A percentile compares a stretch with the other conserved stretches of the same genome.
Evolutionary conservation across 2,888 invertebrate genomes (phyloP).

Genomic region (Megamerina dolium): DNA sequence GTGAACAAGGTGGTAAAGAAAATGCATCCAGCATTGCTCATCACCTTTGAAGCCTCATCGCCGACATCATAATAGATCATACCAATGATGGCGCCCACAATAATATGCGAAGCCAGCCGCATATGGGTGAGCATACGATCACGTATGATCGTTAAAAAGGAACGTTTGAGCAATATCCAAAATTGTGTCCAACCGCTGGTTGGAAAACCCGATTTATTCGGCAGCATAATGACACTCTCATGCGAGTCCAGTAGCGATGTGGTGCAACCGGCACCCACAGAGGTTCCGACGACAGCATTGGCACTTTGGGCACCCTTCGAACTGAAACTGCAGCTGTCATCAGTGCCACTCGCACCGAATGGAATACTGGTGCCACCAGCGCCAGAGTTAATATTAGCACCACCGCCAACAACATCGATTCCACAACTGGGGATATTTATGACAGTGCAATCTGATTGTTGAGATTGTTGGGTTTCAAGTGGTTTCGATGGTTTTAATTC

Average conservation of each 20-base stretch:
- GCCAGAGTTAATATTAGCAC: constrained; percentile 1
- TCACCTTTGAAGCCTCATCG: constrained; percentile 86
- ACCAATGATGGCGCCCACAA: constrained; percentile 87
- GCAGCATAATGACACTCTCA: constrained; percentile 63
- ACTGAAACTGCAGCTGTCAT: constrained; percentile 37
- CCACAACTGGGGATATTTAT: constrained; percentile 29
- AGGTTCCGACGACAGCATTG: constrained; percentile 32
- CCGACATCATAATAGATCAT: constrained; percentile 91
- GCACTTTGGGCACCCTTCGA: constrained; percentile 46
- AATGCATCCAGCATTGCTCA: constrained; percentile 91
- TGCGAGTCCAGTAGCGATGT: constrained; percentile 66
- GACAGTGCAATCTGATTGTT: constrained; percentile 44
- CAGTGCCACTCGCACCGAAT: constrained; percentile 20
- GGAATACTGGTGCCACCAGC: constrained; percentile 8
- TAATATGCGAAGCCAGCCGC: constrained; percentile 65
- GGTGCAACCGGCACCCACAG: constrained; percentile 56
- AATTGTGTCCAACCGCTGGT: constrained; percentile 79
- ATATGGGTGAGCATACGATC: constrained; percentile 87
- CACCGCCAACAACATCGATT: too few species aligned
- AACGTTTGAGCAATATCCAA: constrained; percentile 79
- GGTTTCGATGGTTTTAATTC: constrained; percentile 53
- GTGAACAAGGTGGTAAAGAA: constrained; percentile 95
- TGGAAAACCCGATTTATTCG: constrained; percentile 67
- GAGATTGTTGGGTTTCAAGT: constrained; percentile 37
- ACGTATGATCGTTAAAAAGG: constrained; percentile 73